A percentile compares a stretch with the other conserved stretches of the same genome.
phyloP scores from a whole-genome alignment of 2,888 invertebrate species.

The Diogma glabrata region DNA sequence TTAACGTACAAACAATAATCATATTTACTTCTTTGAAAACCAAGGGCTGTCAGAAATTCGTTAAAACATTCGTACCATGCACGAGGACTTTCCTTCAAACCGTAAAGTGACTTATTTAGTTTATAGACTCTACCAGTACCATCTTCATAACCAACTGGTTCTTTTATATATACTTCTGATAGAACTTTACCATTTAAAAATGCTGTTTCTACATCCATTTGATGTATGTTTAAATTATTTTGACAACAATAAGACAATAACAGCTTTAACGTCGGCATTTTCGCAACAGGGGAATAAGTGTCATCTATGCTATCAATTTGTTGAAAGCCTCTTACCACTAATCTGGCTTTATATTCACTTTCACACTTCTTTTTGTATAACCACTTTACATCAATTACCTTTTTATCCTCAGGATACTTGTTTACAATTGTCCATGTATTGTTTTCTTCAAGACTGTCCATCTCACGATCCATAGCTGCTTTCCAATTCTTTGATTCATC shows the following conservation, averaged over 20 bases:
- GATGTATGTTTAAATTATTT: conserved; percentile 14
- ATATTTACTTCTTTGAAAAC: too few species aligned
- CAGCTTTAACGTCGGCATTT: conserved; percentile 26
- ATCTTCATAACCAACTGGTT: conserved; percentile 24
- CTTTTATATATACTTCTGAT: conserved; percentile 22
- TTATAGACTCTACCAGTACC: conserved; percentile 21
- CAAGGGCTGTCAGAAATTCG: too few species aligned
- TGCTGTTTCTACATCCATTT: conserved; percentile 9
- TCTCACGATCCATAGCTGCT: background rate
- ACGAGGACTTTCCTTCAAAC: too few species aligned
- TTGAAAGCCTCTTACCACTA: conserved; percentile 17
- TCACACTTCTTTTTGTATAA: conserved; percentile 18
- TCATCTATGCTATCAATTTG: conserved; percentile 17
- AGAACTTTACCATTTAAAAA: conserved; percentile 21
- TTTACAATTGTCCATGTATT: background rate
- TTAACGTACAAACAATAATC: too few species aligned
- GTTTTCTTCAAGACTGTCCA: background rate
- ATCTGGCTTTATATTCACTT: conserved; percentile 20
- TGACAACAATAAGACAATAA: conserved; percentile 23
- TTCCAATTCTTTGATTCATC: too few species aligned
- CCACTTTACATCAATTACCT: background rate
- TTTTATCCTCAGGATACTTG: background rate
- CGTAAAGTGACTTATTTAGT: too few species aligned
- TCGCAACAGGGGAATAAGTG: conserved; percentile 19
- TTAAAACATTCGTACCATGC: too few species aligned